These are phyloP conservation scores for Kryptolebias marmoratus DNA, from an alignment of 2,113 vertebrate genomes.

Conservation along the genomic window DNA sequence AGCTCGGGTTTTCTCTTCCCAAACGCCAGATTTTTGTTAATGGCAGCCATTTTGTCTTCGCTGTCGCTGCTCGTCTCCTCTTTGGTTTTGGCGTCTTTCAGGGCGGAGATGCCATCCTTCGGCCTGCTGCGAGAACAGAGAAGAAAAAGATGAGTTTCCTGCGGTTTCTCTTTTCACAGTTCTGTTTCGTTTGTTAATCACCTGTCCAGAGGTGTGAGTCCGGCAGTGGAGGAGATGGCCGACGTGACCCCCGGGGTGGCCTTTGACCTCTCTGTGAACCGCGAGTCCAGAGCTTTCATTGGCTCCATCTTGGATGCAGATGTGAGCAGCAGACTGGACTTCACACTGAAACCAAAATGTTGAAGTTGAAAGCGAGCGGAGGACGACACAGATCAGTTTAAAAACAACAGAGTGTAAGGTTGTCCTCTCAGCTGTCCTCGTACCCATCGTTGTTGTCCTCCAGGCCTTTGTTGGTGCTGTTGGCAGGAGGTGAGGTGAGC, in stretches of 20 bases:
- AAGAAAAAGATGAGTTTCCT: accelerated
- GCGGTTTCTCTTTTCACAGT: background rate
- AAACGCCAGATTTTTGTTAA: slow-evolving; percentile 85
- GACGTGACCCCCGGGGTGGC: slow-evolving; percentile 88
- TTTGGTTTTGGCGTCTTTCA: slow-evolving; percentile 85
- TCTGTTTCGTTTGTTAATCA: slow-evolving; percentile 45
- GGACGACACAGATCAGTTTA: no score
- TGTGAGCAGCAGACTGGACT: slow-evolving; percentile 84
- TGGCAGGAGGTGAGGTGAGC: slow-evolving; percentile 70
- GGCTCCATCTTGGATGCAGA: slow-evolving; percentile 94
- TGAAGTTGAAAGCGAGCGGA: background rate
- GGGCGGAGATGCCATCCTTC: slow-evolving; percentile 82
- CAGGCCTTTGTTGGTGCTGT: slow-evolving; percentile 75
- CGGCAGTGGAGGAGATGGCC: slow-evolving; percentile 81
- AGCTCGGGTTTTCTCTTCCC: slow-evolving; percentile 89
- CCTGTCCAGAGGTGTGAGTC: slow-evolving; percentile 87
- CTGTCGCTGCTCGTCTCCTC: slow-evolving; percentile 97
- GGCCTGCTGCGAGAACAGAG: slow-evolving; percentile 64
- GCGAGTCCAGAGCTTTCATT: slow-evolving; percentile 96
- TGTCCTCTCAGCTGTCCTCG: accelerated
- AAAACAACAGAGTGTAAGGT: no score
- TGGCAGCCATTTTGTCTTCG: slow-evolving; percentile 88
- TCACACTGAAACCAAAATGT: slow-evolving; percentile 61
- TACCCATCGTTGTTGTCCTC: slow-evolving; percentile 92
- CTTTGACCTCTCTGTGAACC: slow-evolving; percentile 98